phyloP scores from a whole-genome alignment of 2,797 vertebrate species.

The Syngnathus rostellatus region DNA sequence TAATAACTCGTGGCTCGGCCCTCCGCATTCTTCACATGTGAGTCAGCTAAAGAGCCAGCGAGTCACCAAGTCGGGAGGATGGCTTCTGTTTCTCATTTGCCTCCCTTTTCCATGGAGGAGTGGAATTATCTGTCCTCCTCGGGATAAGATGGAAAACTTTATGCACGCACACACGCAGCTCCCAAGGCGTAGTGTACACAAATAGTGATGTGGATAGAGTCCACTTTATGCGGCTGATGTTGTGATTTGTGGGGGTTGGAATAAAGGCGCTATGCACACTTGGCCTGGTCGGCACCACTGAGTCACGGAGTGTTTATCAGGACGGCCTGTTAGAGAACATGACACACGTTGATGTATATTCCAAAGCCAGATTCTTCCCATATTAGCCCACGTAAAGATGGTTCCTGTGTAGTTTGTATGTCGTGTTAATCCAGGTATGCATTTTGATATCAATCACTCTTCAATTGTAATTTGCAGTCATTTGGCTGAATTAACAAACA shows the following conservation, averaged over 20 bases:
- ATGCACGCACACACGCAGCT: background rate
- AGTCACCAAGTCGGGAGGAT: conserved; percentile 38
- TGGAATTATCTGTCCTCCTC: conserved; percentile 45
- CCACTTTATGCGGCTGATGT: conserved; percentile 30
- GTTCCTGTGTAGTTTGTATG: background rate
- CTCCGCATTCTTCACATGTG: conserved; percentile 72
- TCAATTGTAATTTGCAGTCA: background rate
- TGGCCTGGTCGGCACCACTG: conserved; percentile 65
- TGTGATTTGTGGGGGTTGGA: conserved; percentile 40
- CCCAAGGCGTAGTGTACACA: background rate
- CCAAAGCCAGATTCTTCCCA: background rate
- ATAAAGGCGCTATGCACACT: conserved; percentile 67
- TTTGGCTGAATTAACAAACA: no score
- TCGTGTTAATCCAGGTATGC: background rate
- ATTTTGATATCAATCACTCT: background rate
- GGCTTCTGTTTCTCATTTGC: conserved; percentile 69
- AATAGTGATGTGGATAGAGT: background rate
- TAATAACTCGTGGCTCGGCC: conserved; percentile 73
- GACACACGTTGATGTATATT: background rate
- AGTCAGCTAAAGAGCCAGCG: conserved; percentile 57
- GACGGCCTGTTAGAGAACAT: conserved; percentile 1
- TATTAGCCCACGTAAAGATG: no score
- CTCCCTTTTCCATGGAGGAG: conserved; percentile 66
- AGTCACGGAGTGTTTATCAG: conserved; percentile 58
- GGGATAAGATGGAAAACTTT: conserved; percentile 21